Base-by-base conservation (phyloP, 2,113 vertebrate species). In the Strix aluco region DNA sequence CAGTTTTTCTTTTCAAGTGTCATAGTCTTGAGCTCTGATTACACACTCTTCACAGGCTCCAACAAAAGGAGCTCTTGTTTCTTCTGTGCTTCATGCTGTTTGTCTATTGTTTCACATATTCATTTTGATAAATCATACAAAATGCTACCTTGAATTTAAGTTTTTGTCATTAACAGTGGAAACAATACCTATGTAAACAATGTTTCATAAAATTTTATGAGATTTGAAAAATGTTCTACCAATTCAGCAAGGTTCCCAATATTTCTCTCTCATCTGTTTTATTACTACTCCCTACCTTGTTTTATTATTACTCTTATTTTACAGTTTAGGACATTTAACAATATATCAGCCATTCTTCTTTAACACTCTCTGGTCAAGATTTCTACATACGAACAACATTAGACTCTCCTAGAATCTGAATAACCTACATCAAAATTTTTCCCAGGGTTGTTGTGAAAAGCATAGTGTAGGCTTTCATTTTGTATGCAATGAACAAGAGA, bases 1-100 rank as follows among this genome's bases (percentile, higher is more conserved):
- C 96, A 96, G 92, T 82, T 96, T 94, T 93, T 94, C 96, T 93
- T 96, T 92, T 94, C 92, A 96, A 91, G 83, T 97, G 92, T 94
- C 96, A 96, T 15, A 96, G 92, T 78, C 85, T 88, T 95, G 92
- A 97, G 93, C 86, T 96, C 55, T 95, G 92, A 95, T 96, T 96
- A 96, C 93, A 95, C 36, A 73, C 83, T 89, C 91, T 85, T 94
- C 70, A 89, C 51, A 92, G 59, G 72, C 65, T 93, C 78, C 87
- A 82, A 93, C 92, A 96, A 96, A 95, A 95, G 85, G 49, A 87
- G 73, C 65, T 88, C 86, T 85, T 88, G 22, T 91, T 95, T 95
- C 81, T 82, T 57, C 87, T 54, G 8, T 90, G 71, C 79, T 93
- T 95, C 87, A 91, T 42, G 57, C 73, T 87, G 70, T 82, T 95